Evolutionary conservation across 2,888 invertebrate genomes (phyloP).

Genomic region (Cyaniris semiargus): DNA sequence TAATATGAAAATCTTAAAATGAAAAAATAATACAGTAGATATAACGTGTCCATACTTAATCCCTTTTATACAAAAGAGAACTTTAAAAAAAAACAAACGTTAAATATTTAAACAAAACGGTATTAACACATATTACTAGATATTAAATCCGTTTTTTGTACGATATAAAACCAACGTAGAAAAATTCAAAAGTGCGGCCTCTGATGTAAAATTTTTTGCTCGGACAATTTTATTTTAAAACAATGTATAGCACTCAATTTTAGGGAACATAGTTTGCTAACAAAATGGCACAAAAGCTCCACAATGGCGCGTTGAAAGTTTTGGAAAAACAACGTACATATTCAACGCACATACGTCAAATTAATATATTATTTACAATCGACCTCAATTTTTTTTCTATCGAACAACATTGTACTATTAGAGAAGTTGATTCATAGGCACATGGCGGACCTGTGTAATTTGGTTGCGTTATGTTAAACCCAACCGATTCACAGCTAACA

Average conservation of each 20-base stretch:
- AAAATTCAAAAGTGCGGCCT: conserved; percentile 4
- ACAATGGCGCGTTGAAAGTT: conserved; percentile 15
- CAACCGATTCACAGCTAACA: too few species aligned
- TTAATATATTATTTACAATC: conserved; percentile 16
- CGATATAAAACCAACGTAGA: neutral
- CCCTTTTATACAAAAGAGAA: neutral
- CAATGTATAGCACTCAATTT: conserved; percentile 23
- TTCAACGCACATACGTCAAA: conserved; percentile 19
- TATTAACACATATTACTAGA: neutral
- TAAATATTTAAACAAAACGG: neutral
- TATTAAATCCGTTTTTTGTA: neutral
- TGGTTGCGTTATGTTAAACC: too few species aligned
- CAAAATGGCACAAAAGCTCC: conserved; percentile 25
- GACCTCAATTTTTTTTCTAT: neutral
- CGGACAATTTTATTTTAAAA: conserved; percentile 28
- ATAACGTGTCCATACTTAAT: neutral
- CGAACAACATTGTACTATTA: neutral
- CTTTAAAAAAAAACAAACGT: neutral
- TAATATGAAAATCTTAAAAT: too few species aligned
- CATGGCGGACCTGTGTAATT: too few species aligned
- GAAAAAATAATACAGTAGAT: neutral
- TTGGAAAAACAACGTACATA: conserved; percentile 15
- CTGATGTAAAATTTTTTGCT: neutral
- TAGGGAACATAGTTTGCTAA: conserved; percentile 24
- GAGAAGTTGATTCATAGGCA: too few species aligned